Evolutionary conservation across 2,113 vertebrate genomes (phyloP), one percentile per base, ranked within the genome.

Genomic region (Malaclemys terrapin): DNA sequence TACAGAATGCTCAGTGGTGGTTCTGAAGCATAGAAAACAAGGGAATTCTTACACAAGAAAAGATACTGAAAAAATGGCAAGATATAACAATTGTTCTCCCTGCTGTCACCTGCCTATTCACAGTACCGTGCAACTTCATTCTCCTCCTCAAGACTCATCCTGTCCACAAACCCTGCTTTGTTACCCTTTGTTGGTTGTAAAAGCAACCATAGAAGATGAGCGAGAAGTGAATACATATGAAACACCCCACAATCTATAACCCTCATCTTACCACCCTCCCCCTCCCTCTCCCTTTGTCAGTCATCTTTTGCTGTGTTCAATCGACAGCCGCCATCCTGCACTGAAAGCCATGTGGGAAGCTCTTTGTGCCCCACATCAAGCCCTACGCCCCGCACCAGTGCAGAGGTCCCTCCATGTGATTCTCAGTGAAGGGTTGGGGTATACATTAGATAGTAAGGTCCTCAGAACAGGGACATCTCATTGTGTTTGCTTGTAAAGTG

Each of bases 51-150:
- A 53, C 49, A 31, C 19, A 27, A 25, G 8, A 91, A 2, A 45
- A 82, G 38, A 7, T 8, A 1, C 29, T 57, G 9, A 53, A 88
- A 52, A 52, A 1, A 29, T 0, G 9, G 14, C 50, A 85, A 83
- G 75, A 78, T 78, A 79, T 79, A n/a, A n/a, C n/a, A 72, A 79
- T 72, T 88, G 52, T 1, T 89, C 79, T 84, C 82, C 72, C 17
- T 7, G 76, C 54, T 91, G 50, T 65, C 80, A 31, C 12, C 81
- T 82, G 84, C 56, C 72, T 65, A 4, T 6, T 56, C 19, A 75
- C 47, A 45, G 20, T 47, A 13, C 47, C 42, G 82, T 22, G 35
- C 5, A 38, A 1, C 75, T 16, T 53, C 75, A 3, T 4, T 57
- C 72, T 82, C 24, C n/a, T 75, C 24, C 56, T 42, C 49, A 79